A percentile compares a stretch with the other conserved stretches of the same genome.
phyloP scores from a whole-genome alignment of 2,797 vertebrate species.

The Pogoniulus pusillus region DNA sequence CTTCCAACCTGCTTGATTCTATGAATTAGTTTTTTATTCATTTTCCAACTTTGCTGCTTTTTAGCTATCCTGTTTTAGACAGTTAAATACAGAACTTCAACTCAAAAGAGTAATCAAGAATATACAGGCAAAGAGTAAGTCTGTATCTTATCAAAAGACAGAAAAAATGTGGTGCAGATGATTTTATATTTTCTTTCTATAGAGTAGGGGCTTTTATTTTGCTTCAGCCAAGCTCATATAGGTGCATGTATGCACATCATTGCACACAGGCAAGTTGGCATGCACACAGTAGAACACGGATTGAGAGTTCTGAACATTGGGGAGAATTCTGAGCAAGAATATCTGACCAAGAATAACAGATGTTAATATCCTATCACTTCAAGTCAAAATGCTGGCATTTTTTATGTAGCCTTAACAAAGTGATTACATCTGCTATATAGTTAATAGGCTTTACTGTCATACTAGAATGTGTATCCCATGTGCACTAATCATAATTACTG shows the following conservation, averaged over 20 bases:
- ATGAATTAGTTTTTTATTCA: neutral
- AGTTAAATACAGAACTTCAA: neutral
- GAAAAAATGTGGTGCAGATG: neutral
- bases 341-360: neutral
- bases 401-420: neutral
- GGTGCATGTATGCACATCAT: neutral
- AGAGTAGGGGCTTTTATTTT: neutral
- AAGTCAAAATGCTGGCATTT: neutral
- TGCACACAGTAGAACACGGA: neutral
- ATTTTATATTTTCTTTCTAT: neutral
- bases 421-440: neutral
- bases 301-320: too few species aligned
- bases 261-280: neutral
- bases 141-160: neutral
- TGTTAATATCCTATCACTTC: neutral
- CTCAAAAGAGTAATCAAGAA: neutral
- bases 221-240: neutral
- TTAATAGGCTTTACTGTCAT: neutral
- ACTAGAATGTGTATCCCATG: neutral
- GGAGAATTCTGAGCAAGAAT: neutral
- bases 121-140: neutral
- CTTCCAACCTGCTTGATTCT: too few species aligned
- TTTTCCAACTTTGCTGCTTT: neutral
- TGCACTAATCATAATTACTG: neutral
- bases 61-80: neutral